Evolutionary conservation across 2,797 vertebrate genomes (phyloP), one percentile per base, ranked within the genome.

Genomic region (Malacoctenus gilli): DNA sequence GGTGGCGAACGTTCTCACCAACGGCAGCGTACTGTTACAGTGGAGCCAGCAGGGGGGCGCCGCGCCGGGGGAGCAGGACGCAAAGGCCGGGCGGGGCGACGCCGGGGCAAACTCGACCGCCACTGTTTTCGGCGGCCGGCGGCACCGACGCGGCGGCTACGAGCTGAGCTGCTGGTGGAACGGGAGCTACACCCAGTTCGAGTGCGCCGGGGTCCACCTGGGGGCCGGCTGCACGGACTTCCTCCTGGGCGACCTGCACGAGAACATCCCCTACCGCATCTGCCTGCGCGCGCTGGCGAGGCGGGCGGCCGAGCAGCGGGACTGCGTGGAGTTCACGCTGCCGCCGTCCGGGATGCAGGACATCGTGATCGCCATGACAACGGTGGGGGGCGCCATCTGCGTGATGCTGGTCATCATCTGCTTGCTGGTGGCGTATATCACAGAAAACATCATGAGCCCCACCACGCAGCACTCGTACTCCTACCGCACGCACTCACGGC

Each of bases 341-440:
- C 88, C 94, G 14, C 92, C 94, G 0, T 91, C 93, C 4, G 94
- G 95, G 83, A 95, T 96, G 96, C 94, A 93, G 85, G 95, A 98
- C 72, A 95, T 99, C 72, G 97, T 98, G 11, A 93, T 99, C 28
- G 97, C 97, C 87, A 98, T 98, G 96, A 97, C 96, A 49, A 95
- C 95, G 1, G 96, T 98, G 71, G 97, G 97, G 49, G 97, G 96
- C 39, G 94, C 96, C 68, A 98, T 99, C 83, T 99, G 97, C 64
- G 95, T 98, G 87, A 98, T 98, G 97, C 93, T 98, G 78, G 97
- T 99, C 80, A 94, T 98, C 87, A 99, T 98, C 79, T 99, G 97
- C 82, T 87, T 98, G 62, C 90, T 99, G 25, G 97, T 98, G 89
- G 97, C 97, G 14, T 99, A 98, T 80, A 96, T 98, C 86, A 98